Evolutionary conservation across 2,888 invertebrate genomes (phyloP).

Genomic region (Linhomoeus sp.): DNA sequence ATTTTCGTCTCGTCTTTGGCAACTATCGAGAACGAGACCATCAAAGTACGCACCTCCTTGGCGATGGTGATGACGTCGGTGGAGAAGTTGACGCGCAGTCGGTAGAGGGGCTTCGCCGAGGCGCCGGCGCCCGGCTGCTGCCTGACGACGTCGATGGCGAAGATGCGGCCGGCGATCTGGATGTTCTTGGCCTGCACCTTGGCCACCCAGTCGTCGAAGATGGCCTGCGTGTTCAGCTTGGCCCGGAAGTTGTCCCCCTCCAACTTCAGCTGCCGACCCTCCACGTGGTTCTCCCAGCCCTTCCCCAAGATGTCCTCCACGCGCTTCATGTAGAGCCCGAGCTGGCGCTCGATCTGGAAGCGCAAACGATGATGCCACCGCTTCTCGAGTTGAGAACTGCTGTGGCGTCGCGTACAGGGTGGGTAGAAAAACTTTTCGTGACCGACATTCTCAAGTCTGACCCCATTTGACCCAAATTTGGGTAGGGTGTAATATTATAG

Average conservation of each 20-base stretch:
- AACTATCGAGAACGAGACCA: too few species aligned
- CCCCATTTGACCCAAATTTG: too few species aligned
- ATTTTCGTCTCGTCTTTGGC: too few species aligned
- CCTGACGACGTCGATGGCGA: constrained; percentile 14
- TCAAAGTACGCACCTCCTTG: constrained; percentile 90
- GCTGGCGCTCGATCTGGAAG: constrained; percentile 92
- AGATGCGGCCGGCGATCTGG: constrained; percentile 10
- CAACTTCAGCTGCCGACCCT: constrained; percentile 56
- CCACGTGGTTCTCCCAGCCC: constrained; percentile 97
- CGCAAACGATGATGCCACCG: too few species aligned
- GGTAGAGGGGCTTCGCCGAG: background rate
- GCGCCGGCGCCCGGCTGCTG: constrained; percentile 7
- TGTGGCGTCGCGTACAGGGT: constrained; percentile 91
- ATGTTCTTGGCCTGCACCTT: constrained; percentile 43
- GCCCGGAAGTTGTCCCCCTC: constrained; percentile 92
- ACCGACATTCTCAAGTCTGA: too few species aligned
- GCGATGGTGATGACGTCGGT: constrained; percentile 94
- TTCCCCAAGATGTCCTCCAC: constrained; percentile 88
- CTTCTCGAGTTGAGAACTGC: too few species aligned
- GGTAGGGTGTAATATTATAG: too few species aligned
- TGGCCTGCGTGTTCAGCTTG: constrained; percentile 84
- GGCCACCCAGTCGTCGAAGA: constrained; percentile 88
- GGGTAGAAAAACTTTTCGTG: constrained; percentile 95
- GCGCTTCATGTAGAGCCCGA: constrained; percentile 79
- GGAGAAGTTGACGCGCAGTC: constrained; percentile 55